Conservation (phyloP, 2,888 invertebrate species). For the Pherbina coryleti region DNA sequence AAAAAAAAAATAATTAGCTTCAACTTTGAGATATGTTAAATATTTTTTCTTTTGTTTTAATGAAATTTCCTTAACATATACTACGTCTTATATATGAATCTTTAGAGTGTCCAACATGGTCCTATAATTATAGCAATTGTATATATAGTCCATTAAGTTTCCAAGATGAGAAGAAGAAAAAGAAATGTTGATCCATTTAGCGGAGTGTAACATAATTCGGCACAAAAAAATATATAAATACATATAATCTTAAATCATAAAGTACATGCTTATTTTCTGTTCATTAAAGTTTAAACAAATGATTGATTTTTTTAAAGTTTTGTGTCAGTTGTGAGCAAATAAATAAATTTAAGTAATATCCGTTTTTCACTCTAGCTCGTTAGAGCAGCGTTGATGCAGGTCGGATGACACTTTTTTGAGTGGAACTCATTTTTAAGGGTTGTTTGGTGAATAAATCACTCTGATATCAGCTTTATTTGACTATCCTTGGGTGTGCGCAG, state of each 20-base stretch:
- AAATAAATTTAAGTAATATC: constrained; percentile 27
- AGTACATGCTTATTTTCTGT: constrained; percentile 20
- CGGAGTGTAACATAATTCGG: constrained; percentile 22
- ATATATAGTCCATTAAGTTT: background rate
- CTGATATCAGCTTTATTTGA: background rate
- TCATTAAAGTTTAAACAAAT: constrained; percentile 25
- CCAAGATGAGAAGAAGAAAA: background rate
- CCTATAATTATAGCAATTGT: constrained; percentile 7
- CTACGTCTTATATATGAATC: constrained; percentile 4
- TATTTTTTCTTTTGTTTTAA: background rate
- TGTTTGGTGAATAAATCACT: background rate
- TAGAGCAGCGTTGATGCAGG: constrained; percentile 8
- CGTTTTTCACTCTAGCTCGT: background rate
- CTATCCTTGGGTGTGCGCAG: constrained; percentile 19
- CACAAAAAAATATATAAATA: background rate
- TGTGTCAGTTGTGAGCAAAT: constrained; percentile 29
- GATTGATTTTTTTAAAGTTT: constrained; percentile 27
- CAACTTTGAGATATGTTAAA: background rate
- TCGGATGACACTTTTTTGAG: background rate
- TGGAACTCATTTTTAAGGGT: constrained; percentile 11
- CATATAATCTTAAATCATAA: background rate
- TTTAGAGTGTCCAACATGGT: constrained; percentile 1
- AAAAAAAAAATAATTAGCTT: background rate
- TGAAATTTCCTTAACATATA: constrained; percentile 15
- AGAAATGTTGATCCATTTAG: background rate